Evolutionary conservation across 2,797 vertebrate species (phyloP), one percentile per base, ranked within the genome.

Genomic region (Danio aesculapii): DNA sequence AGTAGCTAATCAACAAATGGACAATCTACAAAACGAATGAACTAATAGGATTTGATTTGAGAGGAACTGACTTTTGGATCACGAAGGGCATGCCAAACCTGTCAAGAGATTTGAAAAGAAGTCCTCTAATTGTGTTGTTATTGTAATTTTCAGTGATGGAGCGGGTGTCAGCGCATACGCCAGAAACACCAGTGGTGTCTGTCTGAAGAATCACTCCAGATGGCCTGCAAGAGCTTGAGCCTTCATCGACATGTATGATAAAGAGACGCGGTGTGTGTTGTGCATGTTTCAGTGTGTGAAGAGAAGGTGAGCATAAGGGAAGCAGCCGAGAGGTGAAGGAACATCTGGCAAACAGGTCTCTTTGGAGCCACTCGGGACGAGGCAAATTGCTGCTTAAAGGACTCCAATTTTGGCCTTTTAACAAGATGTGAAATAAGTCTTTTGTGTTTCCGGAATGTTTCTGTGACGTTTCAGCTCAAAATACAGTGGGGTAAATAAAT

Each of bases 81-180:
- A 64, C 16, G 1, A 44, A 64, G 39, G 13, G 12, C 30, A n/a
- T 77, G 53, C 21, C 50, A 70, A 62, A 57, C 53, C 13, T 80
- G 49, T 83, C 81, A 72, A n/a, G 7, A 16, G 13, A 49, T 79
- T 61, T 10, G 70, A 41, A 53, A 84, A 43, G 85, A 87, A 89
- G 43, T 8, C 72, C 73, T 57, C 5, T 87, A 89, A 89, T 79
- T 88, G 71, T 84, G 59, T 49, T 14, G 30, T 81, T 84, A 53
- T 81, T 80, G 69, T 81, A 83, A n/a, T n/a, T 75, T 81, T 58
- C 74, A 88, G 47, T 46, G 30, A 84, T 50, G 16, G 79, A 88
- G 86, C 78, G 69, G 57, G 52, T 84, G 87, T 79, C 63, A 55
- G 41, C 58, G 74, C 53, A 79, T 63, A 67, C 77, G 87, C 87